These are phyloP conservation scores for Ephialtes manifestator DNA, from an alignment of 2,888 invertebrate genomes.

Conservation along the genomic window DNA sequence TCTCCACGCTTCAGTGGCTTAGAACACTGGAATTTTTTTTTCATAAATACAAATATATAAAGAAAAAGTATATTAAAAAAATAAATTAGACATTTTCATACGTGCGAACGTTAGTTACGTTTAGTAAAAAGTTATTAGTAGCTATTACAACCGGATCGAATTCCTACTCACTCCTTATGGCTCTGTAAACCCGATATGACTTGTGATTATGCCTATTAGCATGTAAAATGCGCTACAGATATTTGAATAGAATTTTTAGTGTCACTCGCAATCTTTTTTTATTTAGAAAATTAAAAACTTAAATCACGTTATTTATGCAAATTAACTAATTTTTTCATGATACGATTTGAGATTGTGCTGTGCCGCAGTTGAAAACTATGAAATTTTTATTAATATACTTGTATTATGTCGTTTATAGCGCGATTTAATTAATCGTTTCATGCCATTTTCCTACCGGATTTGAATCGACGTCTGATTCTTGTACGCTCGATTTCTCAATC, in stretches of 20 bases:
- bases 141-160: no score
- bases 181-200: background rate
- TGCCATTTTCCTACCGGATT: constrained; percentile 13
- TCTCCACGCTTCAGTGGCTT: no score
- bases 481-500: constrained; percentile 37
- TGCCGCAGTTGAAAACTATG: background rate
- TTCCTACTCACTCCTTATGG: no score
- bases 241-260: background rate
- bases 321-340: background rate
- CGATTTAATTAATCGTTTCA: background rate
- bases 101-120: background rate
- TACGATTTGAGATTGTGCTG: background rate
- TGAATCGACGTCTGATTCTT: constrained; percentile 7
- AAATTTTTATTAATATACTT: background rate
- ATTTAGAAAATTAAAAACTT: background rate
- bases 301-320: background rate
- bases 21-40: no score
- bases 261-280: background rate
- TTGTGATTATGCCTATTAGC: background rate
- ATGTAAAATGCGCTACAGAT: background rate
- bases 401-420: background rate
- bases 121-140: background rate
- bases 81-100: no score
- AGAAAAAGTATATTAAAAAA: no score
- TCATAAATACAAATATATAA: no score